Evolutionary conservation across 2,797 vertebrate species (phyloP).

Genomic region (Danio jaintianensis): DNA sequence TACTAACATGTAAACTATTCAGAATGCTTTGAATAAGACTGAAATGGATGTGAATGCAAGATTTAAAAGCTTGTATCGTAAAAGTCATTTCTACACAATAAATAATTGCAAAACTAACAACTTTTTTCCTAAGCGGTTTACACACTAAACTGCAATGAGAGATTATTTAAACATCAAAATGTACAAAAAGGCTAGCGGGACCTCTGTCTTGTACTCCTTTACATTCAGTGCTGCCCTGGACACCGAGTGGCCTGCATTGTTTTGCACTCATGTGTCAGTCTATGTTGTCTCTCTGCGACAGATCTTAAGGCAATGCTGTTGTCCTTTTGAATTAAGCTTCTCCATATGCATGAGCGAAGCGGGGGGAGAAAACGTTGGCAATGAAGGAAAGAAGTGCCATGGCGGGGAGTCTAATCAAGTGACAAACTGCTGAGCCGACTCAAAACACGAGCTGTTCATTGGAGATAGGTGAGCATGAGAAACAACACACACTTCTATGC

Average conservation of each 20-base stretch:
- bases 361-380: conserved; percentile 49
- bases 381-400: conserved; percentile 56
- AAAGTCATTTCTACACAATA: background rate
- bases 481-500: background rate
- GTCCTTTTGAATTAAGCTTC: conserved; percentile 47
- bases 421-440: conserved; percentile 58
- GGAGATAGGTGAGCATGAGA: conserved; percentile 36
- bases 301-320: conserved; percentile 59
- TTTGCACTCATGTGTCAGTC: conserved; percentile 54
- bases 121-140: background rate
- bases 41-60: background rate
- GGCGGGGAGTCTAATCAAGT: conserved; percentile 61
- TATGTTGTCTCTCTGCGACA: conserved; percentile 55
- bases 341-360: conserved; percentile 67
- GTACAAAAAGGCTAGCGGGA: background rate
- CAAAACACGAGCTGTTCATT: conserved; percentile 61
- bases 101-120: background rate
- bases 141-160: background rate
- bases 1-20: background rate
- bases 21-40: background rate
- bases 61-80: background rate
- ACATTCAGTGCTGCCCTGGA: conserved; percentile 57
- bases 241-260: conserved; percentile 64
- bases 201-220: conserved; percentile 20
- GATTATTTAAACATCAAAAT: background rate